A percentile compares a stretch with the other conserved stretches of the same genome.
Conservation (phyloP, 2,797 vertebrate species). For the Cuniculus paca region DNA sequence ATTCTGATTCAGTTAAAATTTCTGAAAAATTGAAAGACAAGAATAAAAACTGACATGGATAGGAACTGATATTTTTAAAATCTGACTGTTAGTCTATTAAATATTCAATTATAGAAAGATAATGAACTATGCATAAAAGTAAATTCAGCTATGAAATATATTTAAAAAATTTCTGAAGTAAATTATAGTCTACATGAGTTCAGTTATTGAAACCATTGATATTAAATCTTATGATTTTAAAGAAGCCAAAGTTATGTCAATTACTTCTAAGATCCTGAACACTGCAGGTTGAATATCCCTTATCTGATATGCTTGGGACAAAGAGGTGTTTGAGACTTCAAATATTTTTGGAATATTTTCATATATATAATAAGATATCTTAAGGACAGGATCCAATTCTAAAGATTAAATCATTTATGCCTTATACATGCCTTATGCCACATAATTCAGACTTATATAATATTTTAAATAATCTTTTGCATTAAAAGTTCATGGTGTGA, state of each 20-base stretch:
- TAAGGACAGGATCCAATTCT: background rate
- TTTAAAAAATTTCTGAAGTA: background rate
- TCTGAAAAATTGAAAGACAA: background rate
- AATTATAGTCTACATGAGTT: background rate
- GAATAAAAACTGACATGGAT: background rate
- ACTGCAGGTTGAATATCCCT: background rate
- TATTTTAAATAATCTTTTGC: background rate
- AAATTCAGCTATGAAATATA: slow-evolving; percentile 54
- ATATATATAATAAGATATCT: background rate
- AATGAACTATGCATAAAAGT: background rate
- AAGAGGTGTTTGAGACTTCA: background rate
- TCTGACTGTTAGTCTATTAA: slow-evolving; percentile 22
- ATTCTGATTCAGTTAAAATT: slow-evolving; percentile 16
- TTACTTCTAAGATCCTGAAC: background rate
- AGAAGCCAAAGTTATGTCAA: background rate
- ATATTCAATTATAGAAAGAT: slow-evolving; percentile 19
- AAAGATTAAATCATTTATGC: background rate
- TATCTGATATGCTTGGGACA: background rate
- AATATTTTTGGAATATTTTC: background rate
- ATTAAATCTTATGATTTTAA: slow-evolving; percentile 9
- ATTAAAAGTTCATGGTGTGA: background rate
- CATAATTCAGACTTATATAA: background rate
- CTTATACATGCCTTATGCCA: background rate
- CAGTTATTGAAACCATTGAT: background rate
- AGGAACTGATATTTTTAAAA: slow-evolving; percentile 14